Evolutionary conservation across 2,113 vertebrate species (phyloP), one percentile per base, ranked within the genome.

Genomic region (Nipponia nippon): DNA sequence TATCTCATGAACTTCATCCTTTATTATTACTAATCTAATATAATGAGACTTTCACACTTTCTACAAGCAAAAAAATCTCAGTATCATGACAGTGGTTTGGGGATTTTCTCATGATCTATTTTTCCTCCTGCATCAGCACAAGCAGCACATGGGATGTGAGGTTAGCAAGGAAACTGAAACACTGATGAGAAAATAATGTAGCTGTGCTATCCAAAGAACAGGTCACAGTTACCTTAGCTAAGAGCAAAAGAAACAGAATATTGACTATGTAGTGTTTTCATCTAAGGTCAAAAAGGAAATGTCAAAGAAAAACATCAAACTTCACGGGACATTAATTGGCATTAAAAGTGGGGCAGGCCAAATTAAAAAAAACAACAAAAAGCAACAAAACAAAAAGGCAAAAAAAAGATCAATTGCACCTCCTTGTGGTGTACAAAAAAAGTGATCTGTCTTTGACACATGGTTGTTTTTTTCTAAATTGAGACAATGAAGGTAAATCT

Each of bases 381-480:
- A 30, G 25, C 10, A 2, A 8, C 11, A 44, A 52, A 16, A 23
- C 8, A 6, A 18, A 17, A 29, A 11, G 7, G 2, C 12, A 38
- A 12, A n/a, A 16, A 32, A 73, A 87, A 83, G 81, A 87, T 66
- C 76, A 94, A 83, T 66, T 90, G 70, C 96, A 83, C 96, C 97
- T 93, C 96, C 97, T 97, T 65, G 96, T 98, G 98, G 96, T 63
- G 16, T 42, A 32, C 16, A 32, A 73, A 84, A 77, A 26, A 80
- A 84, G 9, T 27, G 26, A 20, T 20, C 22, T 29, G 14, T 18
- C 20, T 50, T 34, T 59, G 23, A 40, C 4, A 11, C 3, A 6
- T 12, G 7, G 1, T 1, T 29, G 2, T 6, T 71, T 82, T 65
- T 67, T 36, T 9, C 9, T 23, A 27, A 56, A 42, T 40, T 36